Conservation (phyloP, 2,113 vertebrate species). For the Pedetes capensis region DNA sequence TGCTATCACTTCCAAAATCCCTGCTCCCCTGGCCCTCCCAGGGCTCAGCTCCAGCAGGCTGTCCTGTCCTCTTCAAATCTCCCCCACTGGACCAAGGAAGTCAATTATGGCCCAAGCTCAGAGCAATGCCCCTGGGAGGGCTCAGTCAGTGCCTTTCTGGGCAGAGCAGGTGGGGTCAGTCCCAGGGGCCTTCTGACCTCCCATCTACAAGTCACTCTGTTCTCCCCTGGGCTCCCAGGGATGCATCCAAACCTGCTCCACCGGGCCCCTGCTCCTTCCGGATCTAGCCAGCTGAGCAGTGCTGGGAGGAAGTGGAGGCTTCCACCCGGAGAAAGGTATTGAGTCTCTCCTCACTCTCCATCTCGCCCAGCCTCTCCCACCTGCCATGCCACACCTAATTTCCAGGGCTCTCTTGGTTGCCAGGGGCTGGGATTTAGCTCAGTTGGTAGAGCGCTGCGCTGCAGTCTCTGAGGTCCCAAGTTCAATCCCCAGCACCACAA, state of each 20-base stretch:
- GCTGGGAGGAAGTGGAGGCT: not conserved
- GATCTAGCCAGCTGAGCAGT: not conserved
- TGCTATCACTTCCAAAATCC: not conserved
- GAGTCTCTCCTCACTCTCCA: not conserved
- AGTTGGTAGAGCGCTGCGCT: too few species aligned
- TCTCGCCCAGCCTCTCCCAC: too few species aligned
- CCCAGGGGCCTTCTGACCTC: not conserved
- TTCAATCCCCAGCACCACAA: too few species aligned
- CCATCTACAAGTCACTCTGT: not conserved
- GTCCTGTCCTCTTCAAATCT: not conserved
- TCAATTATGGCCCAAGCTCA: not conserved
- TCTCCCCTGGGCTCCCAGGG: not conserved
- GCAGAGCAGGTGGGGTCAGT: not conserved
- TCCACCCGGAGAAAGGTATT: not conserved
- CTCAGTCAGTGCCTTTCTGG: not conserved
- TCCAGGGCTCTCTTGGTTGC: not conserved
- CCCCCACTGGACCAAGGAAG: not conserved
- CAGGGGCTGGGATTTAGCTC: too few species aligned
- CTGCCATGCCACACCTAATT: rapidly evolving
- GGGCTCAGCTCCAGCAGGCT: not conserved
- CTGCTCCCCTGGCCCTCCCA: not conserved
- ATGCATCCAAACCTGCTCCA: not conserved
- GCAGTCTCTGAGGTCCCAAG: too few species aligned
- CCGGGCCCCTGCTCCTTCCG: not conserved
- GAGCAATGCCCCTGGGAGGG: not conserved